phyloP scores from a whole-genome alignment of 2,888 invertebrate genomes.

The Amaurobius ferox region DNA sequence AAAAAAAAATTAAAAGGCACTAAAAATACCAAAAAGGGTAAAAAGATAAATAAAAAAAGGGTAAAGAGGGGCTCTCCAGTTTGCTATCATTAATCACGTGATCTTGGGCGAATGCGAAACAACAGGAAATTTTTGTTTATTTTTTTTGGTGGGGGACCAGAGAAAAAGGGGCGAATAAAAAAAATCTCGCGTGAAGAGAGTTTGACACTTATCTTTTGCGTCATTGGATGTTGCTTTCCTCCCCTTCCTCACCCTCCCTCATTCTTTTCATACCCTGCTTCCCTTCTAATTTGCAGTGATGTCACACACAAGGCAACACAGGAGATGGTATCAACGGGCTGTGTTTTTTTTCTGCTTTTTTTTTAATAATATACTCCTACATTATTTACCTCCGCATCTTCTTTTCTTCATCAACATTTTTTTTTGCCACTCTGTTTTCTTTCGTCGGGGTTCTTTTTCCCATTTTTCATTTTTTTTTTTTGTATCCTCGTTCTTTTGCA shows the following conservation, averaged over 20 bases:
- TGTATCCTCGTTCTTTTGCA: slow-evolving; percentile 51
- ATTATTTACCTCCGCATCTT: slow-evolving; percentile 64
- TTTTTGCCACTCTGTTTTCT: slow-evolving; percentile 41
- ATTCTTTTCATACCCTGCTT: slow-evolving; percentile 65
- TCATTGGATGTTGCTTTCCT: slow-evolving; percentile 61
- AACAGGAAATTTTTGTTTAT: slow-evolving; percentile 67
- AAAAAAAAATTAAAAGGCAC: slow-evolving; percentile 43
- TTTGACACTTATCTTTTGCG: slow-evolving; percentile 71
- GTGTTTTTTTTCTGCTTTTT: slow-evolving; percentile 27
- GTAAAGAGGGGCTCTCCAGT: slow-evolving; percentile 64
- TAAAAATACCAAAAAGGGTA: slow-evolving; percentile 1
- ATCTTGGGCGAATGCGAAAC: slow-evolving; percentile 63
- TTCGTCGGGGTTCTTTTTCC: not conserved
- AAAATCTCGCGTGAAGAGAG: slow-evolving; percentile 55
- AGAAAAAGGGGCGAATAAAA: slow-evolving; percentile 19
- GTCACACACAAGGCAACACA: slow-evolving; percentile 48
- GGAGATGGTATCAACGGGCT: slow-evolving; percentile 57
- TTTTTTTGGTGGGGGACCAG: slow-evolving; percentile 6
- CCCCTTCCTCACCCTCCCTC: slow-evolving; percentile 24
- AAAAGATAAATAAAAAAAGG: slow-evolving; percentile 42
- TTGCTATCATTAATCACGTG: slow-evolving; percentile 70
- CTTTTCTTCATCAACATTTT: slow-evolving; percentile 64
- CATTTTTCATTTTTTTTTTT: slow-evolving; percentile 32
- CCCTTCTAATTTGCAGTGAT: slow-evolving; percentile 70
- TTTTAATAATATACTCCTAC: slow-evolving; percentile 69